phyloP scores from a whole-genome alignment of 92 coral and sea anemone genomes.

The Diadumene lineata region DNA sequence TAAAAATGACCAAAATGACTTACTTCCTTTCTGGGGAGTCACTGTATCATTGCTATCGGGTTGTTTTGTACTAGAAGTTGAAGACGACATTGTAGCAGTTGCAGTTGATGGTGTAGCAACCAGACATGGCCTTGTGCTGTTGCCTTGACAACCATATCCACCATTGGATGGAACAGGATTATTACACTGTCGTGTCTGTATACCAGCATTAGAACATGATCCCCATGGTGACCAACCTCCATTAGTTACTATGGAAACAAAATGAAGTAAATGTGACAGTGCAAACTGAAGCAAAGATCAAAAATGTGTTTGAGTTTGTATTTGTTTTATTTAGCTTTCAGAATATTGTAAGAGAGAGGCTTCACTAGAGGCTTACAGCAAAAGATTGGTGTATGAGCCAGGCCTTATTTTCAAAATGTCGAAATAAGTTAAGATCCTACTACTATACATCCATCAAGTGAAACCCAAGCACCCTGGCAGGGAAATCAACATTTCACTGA shows the following conservation, averaged over 20 bases:
- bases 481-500: no score
- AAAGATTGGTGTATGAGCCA: no score
- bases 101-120: conserved; percentile 4
- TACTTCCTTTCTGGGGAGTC: conserved; percentile 26
- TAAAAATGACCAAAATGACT: conserved; percentile 7
- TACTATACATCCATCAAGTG: no score
- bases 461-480: no score
- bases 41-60: not conserved
- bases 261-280: not conserved
- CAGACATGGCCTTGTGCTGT: conserved; percentile 25
- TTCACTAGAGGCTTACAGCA: no score
- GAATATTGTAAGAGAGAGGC: no score
- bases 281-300: not conserved
- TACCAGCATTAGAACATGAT: conserved; percentile 41
- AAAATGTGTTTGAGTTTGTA: not conserved
- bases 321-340: no score
- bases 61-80: no score
- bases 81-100: conserved; percentile 10
- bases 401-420: no score
- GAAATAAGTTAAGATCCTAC: no score
- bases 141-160: conserved; percentile 59
- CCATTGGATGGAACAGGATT: conserved; percentile 71
- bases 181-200: conserved; percentile 60
- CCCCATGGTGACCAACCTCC: conserved; percentile 87
- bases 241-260: conserved; percentile 21